A percentile compares a stretch with the other conserved stretches of the same genome.
Evolutionary conservation across 35 echinoderm and acorn worm species (phyloP).

Genomic region (Amphiura filiformis): DNA sequence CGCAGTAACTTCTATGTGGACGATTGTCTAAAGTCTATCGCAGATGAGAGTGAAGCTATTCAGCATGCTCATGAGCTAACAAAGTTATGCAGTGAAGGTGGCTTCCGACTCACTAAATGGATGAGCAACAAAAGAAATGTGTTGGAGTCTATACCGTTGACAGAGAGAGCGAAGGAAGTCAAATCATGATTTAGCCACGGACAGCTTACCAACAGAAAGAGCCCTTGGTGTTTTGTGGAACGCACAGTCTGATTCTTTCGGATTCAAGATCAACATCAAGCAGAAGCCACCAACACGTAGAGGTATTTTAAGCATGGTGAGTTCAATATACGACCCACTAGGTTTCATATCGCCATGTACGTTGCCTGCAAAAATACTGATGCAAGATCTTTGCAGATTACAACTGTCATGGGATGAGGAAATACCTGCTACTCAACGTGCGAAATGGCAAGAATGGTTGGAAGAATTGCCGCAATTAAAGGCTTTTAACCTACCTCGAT

Average conservation of each 20-base stretch:
- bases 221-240: conserved; percentile 33
- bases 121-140: conserved; percentile 31
- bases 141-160: conserved; percentile 30
- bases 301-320: conserved; percentile 16
- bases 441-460: conserved; percentile 8
- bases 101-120: conserved; percentile 65
- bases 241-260: conserved; percentile 36
- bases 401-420: conserved; percentile 45
- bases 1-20: conserved; percentile 60
- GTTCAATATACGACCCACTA: conserved; percentile 57
- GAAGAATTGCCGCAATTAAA: neutral
- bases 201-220: conserved; percentile 17
- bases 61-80: conserved; percentile 25
- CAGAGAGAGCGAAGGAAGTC: conserved; percentile 29
- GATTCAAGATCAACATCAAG: conserved; percentile 39
- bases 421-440: neutral
- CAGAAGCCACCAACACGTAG: conserved; percentile 24
- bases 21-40: conserved; percentile 57
- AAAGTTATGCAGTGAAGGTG: conserved; percentile 31
- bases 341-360: conserved; percentile 34
- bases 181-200: conserved; percentile 23
- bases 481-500: conserved; percentile 15
- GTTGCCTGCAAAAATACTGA: conserved; percentile 29
- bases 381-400: conserved; percentile 34
- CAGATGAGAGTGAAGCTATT: conserved; percentile 6